phyloP scores from a whole-genome alignment of 2,888 invertebrate genomes.

The Hypercompe scribonia region DNA sequence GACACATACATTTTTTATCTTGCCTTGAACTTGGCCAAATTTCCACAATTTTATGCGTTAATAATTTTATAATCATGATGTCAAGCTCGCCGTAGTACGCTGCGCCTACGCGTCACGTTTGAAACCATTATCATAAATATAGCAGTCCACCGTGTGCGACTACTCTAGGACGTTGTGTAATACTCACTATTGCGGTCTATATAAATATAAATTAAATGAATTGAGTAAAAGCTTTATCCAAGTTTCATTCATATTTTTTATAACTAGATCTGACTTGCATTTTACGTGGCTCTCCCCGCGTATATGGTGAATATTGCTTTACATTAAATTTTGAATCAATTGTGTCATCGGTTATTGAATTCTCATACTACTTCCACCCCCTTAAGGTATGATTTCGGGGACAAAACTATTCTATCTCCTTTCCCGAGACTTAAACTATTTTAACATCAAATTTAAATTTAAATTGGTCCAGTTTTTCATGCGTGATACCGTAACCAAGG shows the following conservation, averaged over 20 bases:
- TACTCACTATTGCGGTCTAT: neutral
- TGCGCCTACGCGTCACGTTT: slow-evolving; percentile 19
- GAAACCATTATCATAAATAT: slow-evolving; percentile 11
- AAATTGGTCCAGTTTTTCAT: too few relatives aligned
- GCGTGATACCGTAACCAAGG: too few relatives aligned
- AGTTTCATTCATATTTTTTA: neutral
- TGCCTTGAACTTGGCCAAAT: slow-evolving; percentile 6
- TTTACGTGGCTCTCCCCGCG: too few relatives aligned
- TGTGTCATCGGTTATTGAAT: too few relatives aligned
- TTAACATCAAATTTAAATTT: too few relatives aligned
- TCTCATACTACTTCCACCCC: too few relatives aligned
- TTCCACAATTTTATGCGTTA: neutral
- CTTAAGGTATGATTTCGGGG: too few relatives aligned
- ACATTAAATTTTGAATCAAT: too few relatives aligned
- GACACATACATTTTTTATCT: neutral
- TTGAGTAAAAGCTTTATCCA: neutral
- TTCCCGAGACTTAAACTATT: too few relatives aligned
- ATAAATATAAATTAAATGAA: neutral
- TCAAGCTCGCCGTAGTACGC: slow-evolving; percentile 15
- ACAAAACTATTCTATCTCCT: too few relatives aligned
- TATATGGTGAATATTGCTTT: too few relatives aligned
- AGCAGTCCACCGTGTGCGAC: neutral
- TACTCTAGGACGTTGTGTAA: neutral
- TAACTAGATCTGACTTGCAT: too few relatives aligned
- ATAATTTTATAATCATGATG: slow-evolving; percentile 13